Evolutionary conservation across 2,113 vertebrate species (phyloP).

Genomic region (Sterna hirundo): DNA sequence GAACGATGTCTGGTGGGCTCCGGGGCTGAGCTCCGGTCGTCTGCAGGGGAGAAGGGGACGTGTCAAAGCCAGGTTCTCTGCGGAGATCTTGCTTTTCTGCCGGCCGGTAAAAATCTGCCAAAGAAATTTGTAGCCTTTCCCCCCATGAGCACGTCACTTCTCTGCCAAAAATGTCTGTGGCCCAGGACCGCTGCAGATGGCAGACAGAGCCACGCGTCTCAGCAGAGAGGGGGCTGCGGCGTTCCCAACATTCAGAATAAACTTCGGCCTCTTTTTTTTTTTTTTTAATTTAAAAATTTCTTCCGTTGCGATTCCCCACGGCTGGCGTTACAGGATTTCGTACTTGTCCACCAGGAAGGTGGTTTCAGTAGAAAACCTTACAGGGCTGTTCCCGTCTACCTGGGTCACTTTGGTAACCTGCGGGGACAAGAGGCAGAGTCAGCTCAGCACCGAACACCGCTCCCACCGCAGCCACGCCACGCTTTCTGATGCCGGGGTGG

Average conservation of each 20-base stretch:
- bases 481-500: fast-evolving
- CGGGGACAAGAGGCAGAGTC: not conserved
- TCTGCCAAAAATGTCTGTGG: conserved; percentile 67
- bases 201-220: not conserved
- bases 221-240: conserved; percentile 55
- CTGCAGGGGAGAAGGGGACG: not conserved
- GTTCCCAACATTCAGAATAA: conserved; percentile 68
- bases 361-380: conserved; percentile 93
- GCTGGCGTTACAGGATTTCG: conserved; percentile 89
- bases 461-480: fast-evolving
- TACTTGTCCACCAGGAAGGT: conserved; percentile 97
- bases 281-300: conserved; percentile 62
- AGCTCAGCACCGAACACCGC: fast-evolving
- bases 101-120: conserved; percentile 50
- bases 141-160: conserved; percentile 27
- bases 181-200: conserved; percentile 25
- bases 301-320: not conserved
- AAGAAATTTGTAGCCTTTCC: conserved; percentile 71
- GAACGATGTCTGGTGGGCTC: not conserved
- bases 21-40: conserved; percentile 1
- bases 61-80: conserved; percentile 2
- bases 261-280: conserved; percentile 50
- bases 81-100: conserved; percentile 18
- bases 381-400: conserved; percentile 87
- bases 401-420: conserved; percentile 95